Evolutionary conservation across 2,888 invertebrate species (phyloP), one percentile per base, ranked within the genome.

Genomic region (Saturnia japonica): DNA sequence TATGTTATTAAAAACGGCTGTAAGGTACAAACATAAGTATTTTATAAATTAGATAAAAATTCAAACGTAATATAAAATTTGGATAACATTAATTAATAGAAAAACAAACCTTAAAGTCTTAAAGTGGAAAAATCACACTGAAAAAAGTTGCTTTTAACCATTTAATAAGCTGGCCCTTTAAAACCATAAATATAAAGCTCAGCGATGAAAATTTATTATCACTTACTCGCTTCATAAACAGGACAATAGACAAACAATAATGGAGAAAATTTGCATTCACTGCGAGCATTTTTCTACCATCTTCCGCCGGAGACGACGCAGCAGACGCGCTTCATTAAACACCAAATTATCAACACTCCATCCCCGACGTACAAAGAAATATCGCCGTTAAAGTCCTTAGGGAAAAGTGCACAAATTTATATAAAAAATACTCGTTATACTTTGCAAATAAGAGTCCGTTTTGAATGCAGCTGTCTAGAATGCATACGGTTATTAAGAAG

Each of bases 161-260:
- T 54, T 54, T 69, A 69, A 28, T 51, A 70, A 75, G 73, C 69
- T 74, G 71, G 73, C 77, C 71, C 71, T 76, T 78, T 76, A 78
- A 82, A 77, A 76, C 77, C 75, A 80, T 80, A 78, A 75, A 80
- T 80, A 78, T 73, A 74, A 76, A 75, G 79, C 80, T 70, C 74
- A 74, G 70, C 72, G 72, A 72, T 71, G 76, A 74, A 78, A 80
- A 81, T 74, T 72, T 77, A 82, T 85, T 81, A 82, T 82, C 81
- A 84, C 82, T 85, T 86, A 88, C 84, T 83, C 88, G 86, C 85
- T 85, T 88, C 88, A 88, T 89, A 89, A 90, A 91, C 87, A 86
- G 87, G 86, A 93, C 91, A 92, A 91, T 91, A 88, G 88, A 86
- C 88, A 90, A 92, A 93, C 91, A 92, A 92, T 93, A 91, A 91